A percentile compares a stretch with the other conserved stretches of the same genome.
phyloP scores from a whole-genome alignment of 2,113 vertebrate species.

The Lophotis ruficrista region DNA sequence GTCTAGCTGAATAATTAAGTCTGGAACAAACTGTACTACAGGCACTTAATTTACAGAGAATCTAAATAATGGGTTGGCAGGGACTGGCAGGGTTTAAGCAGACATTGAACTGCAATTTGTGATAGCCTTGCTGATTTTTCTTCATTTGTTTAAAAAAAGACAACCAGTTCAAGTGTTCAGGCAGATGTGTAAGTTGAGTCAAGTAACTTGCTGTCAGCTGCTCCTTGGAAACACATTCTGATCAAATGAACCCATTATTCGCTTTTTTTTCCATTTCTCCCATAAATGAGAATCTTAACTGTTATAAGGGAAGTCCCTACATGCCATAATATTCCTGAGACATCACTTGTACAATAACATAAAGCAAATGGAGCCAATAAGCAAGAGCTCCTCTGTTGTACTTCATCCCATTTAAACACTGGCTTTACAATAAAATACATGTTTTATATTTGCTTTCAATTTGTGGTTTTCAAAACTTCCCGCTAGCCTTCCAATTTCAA shows the following conservation, averaged over 20 bases:
- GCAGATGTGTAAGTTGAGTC: background rate
- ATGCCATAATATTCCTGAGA: background rate
- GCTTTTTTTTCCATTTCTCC: background rate
- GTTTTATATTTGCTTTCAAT: background rate
- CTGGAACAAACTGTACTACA: background rate
- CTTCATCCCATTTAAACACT: background rate
- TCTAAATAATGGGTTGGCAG: background rate
- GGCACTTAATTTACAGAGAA: background rate
- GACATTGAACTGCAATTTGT: background rate
- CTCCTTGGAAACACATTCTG: background rate
- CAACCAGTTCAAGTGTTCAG: background rate
- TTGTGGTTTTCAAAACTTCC: background rate
- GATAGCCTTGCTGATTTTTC: background rate
- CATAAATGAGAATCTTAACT: background rate
- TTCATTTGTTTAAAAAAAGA: background rate
- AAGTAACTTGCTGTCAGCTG: background rate
- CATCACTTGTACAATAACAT: background rate
- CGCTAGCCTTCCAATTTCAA: background rate
- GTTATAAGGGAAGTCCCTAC: background rate
- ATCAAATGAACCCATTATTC: background rate
- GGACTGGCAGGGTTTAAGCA: background rate
- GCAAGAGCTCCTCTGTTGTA: background rate
- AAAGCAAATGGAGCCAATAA: background rate
- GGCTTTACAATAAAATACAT: background rate
- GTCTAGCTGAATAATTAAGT: background rate